Evolutionary conservation across 2,113 vertebrate species (phyloP), one percentile per base, ranked within the genome.

Genomic region (Chaetops frenatus): DNA sequence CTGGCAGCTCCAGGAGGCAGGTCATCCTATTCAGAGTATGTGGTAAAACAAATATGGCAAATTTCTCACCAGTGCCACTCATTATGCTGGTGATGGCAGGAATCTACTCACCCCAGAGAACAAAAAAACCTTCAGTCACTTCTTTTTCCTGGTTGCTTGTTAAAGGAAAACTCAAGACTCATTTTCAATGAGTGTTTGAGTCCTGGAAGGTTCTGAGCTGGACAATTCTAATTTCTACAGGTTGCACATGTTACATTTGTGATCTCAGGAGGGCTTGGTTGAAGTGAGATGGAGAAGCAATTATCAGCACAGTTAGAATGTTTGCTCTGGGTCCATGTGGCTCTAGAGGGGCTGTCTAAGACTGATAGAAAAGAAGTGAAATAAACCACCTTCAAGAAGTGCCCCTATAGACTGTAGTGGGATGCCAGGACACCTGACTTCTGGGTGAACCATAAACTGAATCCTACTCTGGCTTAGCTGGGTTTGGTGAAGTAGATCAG

Each of bases 91-190:
- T 45, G 8, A 61, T 5, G 83, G 40, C 51, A 80, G 48, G 18
- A 58, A 4, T 48, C 27, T 72, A 31, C n/a, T 65, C 9, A 40
- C 2, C 1, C 2, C 28, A 85, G 21, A 61, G 22, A 76, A 54
- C 4, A 61, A 12, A 22, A 16, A 0, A 17, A 2, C 1, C 8
- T 23, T 56, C 10, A 51, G 28, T 35, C 2, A 24, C 28, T 71
- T 74, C 3, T 89, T 81, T 84, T 67, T 17, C 7, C 15, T 79
- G 29, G 2, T 61, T 27, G 31, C 5, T 86, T 7, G 7, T 50
- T 62, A 51, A 58, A 74, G 29, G 35, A 81, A 94, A 94, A 88
- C 8, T 10, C 5, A 2, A 77, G 15, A 23, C 20, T 3, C 12
- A 76, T 88, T 88, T 27, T 35, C 53, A 77, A 53, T 64, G 14